Conservation (phyloP, 2,113 vertebrate species). For the Eidolon helvum region DNA sequence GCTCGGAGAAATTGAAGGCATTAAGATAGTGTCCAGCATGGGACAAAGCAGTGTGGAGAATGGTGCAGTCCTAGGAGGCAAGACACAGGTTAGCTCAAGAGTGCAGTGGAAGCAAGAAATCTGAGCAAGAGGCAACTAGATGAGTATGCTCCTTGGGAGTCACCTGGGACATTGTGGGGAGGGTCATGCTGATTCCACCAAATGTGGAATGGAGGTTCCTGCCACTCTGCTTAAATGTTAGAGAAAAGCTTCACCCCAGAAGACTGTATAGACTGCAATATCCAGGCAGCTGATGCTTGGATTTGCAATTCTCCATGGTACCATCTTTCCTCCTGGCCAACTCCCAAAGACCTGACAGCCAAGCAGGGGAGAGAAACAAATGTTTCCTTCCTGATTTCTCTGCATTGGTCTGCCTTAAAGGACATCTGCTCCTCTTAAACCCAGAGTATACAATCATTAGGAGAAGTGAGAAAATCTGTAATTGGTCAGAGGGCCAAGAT, state of each 20-base stretch:
- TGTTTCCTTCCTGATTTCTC: not conserved
- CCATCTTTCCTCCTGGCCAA: not conserved
- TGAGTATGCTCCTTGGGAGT: not conserved
- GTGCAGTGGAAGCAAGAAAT: not conserved
- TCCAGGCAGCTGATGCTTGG: not conserved
- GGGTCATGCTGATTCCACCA: not conserved
- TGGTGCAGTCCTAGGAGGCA: not conserved
- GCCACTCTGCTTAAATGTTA: not conserved
- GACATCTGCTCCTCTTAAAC: not conserved
- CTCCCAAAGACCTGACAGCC: not conserved
- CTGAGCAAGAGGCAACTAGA: not conserved
- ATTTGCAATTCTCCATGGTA: not conserved
- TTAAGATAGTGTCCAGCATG: not conserved
- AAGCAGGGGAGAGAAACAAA: not conserved
- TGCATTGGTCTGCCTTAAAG: not conserved
- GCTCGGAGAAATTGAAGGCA: not conserved
- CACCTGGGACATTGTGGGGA: not conserved
- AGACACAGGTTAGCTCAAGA: not conserved
- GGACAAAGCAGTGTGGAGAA: not conserved
- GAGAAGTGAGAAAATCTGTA: slow-evolving; percentile 9
- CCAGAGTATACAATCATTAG: not conserved
- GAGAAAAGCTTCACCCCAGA: not conserved
- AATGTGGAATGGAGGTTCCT: not conserved
- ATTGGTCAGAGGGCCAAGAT: not conserved
- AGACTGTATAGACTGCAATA: not conserved